Evolutionary conservation across 2,797 vertebrate species (phyloP).

Genomic region (Lateolabrax maculatus): DNA sequence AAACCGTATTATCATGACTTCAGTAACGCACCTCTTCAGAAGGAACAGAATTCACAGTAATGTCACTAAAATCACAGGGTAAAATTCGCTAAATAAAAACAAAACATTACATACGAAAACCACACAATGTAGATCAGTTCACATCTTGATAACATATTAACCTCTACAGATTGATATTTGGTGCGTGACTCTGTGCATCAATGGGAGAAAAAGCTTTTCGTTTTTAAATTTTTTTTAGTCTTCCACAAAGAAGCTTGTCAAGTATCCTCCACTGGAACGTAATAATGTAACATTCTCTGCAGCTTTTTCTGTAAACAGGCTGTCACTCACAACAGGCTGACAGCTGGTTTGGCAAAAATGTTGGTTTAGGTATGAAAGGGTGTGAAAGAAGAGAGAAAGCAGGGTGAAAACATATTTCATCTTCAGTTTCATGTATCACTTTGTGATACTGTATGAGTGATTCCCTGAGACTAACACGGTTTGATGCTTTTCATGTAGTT

Average conservation of each 20-base stretch:
- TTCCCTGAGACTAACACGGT: slow-evolving; percentile 82
- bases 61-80: slow-evolving; percentile 78
- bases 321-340: slow-evolving; percentile 88
- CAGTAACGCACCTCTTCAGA: slow-evolving; percentile 66
- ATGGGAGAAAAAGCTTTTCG: slow-evolving; percentile 81
- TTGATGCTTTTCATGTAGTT: slow-evolving; percentile 65
- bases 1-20: slow-evolving; percentile 59
- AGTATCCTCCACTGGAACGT: slow-evolving; percentile 87
- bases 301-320: slow-evolving; percentile 95
- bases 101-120: slow-evolving; percentile 74
- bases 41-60: slow-evolving; percentile 77
- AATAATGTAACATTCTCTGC: slow-evolving; percentile 89
- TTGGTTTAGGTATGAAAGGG: slow-evolving; percentile 86
- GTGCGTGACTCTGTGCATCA: slow-evolving; percentile 74
- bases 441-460: slow-evolving; percentile 66
- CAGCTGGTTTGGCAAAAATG: slow-evolving; percentile 96
- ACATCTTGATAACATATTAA: slow-evolving; percentile 69
- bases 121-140: slow-evolving; percentile 73
- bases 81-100: slow-evolving; percentile 64
- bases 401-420: slow-evolving; percentile 57
- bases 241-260: slow-evolving; percentile 71
- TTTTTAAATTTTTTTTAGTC: slow-evolving; percentile 55
- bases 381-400: slow-evolving; percentile 77
- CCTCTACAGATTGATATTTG: slow-evolving; percentile 80
- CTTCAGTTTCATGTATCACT: slow-evolving; percentile 69